phyloP scores from a whole-genome alignment of 2,113 vertebrate species.

The Dipodomys merriami region DNA sequence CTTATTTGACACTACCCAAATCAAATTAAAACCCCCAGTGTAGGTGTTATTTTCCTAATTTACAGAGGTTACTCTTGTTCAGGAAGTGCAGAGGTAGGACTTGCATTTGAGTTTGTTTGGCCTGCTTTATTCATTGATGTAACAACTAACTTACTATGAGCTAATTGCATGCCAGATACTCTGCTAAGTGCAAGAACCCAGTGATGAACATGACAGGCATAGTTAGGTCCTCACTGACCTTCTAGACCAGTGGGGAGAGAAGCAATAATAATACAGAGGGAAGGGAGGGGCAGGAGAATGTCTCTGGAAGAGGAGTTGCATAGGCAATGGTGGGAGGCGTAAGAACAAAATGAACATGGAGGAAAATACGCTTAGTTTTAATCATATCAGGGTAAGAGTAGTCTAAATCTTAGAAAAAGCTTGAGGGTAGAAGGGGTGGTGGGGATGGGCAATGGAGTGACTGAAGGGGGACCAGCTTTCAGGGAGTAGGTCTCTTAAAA shows the following conservation, averaged over 20 bases:
- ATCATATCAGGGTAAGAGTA: not conserved
- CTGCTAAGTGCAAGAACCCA: not conserved
- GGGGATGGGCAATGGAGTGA: not conserved
- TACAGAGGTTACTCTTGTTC: not conserved
- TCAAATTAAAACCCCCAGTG: not conserved
- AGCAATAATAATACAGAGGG: not conserved
- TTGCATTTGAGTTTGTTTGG: not conserved
- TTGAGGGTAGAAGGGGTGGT: accelerated
- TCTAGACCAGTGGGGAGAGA: not conserved
- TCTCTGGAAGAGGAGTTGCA: no score
- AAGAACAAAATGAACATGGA: not conserved
- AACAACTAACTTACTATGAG: not conserved
- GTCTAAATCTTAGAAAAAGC: not conserved
- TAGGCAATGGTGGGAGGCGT: accelerated
- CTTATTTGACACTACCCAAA: not conserved
- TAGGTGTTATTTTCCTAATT: not conserved
- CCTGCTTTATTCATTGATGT: not conserved
- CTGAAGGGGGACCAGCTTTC: not conserved
- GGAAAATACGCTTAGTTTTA: not conserved
- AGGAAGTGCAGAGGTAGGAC: not conserved
- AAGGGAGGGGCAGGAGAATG: not conserved
- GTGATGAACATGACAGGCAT: not conserved
- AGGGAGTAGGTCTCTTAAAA: not conserved
- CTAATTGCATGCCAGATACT: accelerated
- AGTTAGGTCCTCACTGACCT: no score